Evolutionary conservation across 2,113 vertebrate species (phyloP).

Genomic region (Vicugna pacos): DNA sequence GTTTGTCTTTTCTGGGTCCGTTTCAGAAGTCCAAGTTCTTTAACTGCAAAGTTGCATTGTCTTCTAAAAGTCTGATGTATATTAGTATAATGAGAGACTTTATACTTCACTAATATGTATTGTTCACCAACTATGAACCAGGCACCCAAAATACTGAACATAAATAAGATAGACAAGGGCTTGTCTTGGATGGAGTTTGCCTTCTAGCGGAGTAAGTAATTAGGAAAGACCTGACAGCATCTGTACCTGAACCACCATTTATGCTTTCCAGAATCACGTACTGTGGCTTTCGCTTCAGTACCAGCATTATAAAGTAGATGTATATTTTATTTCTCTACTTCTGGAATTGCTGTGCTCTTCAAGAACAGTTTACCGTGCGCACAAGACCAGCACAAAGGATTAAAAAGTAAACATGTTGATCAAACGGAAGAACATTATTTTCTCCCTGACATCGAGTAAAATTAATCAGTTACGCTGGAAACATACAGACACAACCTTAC

Average conservation of each 20-base stretch:
- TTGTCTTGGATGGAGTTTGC: neutral
- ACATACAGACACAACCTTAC: neutral
- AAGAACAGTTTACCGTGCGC: neutral
- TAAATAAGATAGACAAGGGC: neutral
- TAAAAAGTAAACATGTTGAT: conserved; percentile 52
- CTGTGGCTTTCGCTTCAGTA: neutral
- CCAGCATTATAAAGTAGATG: neutral
- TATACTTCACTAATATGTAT: neutral
- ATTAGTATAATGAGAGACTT: neutral
- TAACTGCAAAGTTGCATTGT: neutral
- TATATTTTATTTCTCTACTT: neutral
- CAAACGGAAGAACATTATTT: neutral
- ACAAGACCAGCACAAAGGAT: neutral
- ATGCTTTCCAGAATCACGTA: neutral
- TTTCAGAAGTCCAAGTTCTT: neutral
- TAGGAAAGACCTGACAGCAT: neutral
- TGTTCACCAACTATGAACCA: neutral
- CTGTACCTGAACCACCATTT: neutral
- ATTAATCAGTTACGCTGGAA: conserved; percentile 9
- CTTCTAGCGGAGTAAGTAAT: neutral
- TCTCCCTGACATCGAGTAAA: conserved; percentile 37
- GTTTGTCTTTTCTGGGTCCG: neutral
- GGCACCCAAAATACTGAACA: neutral
- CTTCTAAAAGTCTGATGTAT: conserved; percentile 4
- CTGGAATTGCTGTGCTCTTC: neutral